Evolutionary conservation across 1,140 invertebrate species (phyloP).

Genomic region (Drosophila littoralis): DNA sequence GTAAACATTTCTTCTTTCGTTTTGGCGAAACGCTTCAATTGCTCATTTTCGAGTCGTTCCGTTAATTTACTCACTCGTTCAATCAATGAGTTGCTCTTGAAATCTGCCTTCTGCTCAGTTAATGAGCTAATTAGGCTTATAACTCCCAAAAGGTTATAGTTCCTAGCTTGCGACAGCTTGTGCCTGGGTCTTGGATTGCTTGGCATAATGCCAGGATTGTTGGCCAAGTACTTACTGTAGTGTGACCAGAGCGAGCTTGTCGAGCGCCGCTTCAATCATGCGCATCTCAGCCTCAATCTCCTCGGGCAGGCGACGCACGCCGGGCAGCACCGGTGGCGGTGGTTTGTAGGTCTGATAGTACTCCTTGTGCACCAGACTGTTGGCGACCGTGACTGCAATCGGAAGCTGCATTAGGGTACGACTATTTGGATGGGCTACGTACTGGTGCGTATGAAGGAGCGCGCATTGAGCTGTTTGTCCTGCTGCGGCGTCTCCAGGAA

Average conservation of each 20-base stretch:
- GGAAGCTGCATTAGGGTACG: too few species aligned
- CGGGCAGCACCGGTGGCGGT: slow-evolving; percentile 87
- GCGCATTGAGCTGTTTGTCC: slow-evolving; percentile 83
- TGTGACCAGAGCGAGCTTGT: slow-evolving; percentile 89
- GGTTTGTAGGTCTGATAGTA: slow-evolving; percentile 90
- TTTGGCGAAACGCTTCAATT: too few species aligned
- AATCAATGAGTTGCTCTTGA: too few species aligned
- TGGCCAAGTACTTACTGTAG: slow-evolving; percentile 87
- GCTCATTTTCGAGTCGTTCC: too few species aligned
- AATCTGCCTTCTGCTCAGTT: too few species aligned
- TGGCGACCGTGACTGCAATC: slow-evolving; percentile 88
- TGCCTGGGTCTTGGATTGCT: slow-evolving; percentile 11
- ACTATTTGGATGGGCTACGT: slow-evolving; percentile 4
- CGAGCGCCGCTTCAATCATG: slow-evolving; percentile 89
- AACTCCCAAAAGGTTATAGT: neutral
- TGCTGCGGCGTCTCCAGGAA: slow-evolving; percentile 88
- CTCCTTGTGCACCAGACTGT: slow-evolving; percentile 87
- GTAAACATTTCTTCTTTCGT: too few species aligned
- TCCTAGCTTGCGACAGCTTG: too few species aligned
- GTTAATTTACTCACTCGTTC: too few species aligned
- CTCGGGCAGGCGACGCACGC: slow-evolving; percentile 89
- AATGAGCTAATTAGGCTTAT: too few species aligned
- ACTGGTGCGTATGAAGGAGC: slow-evolving; percentile 79
- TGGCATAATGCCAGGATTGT: neutral
- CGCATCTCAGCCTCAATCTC: slow-evolving; percentile 92